Conservation (phyloP, 2,797 vertebrate species). For the Taenioides sp. region DNA sequence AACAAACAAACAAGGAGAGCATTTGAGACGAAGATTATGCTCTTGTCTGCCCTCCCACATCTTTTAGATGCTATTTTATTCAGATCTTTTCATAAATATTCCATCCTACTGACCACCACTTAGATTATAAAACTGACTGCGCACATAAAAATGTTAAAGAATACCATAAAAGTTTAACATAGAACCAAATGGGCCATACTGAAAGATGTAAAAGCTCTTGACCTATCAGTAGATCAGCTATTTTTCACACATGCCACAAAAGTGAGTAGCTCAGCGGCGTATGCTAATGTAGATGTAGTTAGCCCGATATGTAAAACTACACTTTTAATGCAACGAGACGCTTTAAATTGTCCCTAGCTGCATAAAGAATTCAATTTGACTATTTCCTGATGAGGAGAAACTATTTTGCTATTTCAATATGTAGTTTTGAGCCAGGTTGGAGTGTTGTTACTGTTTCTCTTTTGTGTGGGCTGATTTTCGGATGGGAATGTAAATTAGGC, state of each 20-base stretch:
- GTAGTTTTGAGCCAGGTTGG: constrained; percentile 12
- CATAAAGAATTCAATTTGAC: constrained; percentile 1
- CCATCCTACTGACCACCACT: constrained; percentile 19
- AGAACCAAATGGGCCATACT: constrained; percentile 15
- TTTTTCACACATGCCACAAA: constrained; percentile 15
- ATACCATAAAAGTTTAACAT: constrained; percentile 21
- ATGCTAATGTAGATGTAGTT: constrained; percentile 22
- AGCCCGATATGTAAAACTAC: constrained; percentile 15
- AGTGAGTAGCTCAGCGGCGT: background rate
- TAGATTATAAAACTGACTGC: constrained; percentile 21
- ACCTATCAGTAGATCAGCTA: constrained; percentile 20
- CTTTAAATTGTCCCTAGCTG: constrained; percentile 11
- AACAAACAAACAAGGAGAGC: background rate
- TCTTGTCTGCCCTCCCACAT: background rate
- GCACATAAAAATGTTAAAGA: constrained; percentile 23
- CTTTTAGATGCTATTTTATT: constrained; percentile 13
- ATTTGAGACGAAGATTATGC: constrained; percentile 13
- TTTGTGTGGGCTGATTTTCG: constrained; percentile 28
- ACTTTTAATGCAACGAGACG: constrained; percentile 8
- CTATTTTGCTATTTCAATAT: background rate
- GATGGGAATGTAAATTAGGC: constrained; percentile 12
- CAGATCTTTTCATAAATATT: constrained; percentile 29
- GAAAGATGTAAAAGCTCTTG: background rate
- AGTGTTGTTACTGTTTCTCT: constrained; percentile 10
- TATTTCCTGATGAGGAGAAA: constrained; percentile 6